Evolutionary conservation across 1,140 invertebrate species (phyloP).

Genomic region (Bombus picipes): DNA sequence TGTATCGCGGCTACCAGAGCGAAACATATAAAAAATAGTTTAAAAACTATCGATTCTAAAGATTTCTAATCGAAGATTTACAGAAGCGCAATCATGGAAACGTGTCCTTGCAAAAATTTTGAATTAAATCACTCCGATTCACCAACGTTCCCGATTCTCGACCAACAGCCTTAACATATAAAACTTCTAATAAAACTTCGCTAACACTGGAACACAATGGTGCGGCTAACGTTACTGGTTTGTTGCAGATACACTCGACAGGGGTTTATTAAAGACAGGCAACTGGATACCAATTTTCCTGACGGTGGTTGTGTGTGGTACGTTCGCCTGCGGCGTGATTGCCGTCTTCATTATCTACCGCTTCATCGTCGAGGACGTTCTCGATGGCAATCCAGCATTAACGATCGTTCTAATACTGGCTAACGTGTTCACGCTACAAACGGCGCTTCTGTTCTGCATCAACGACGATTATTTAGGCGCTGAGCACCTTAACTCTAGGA

Average conservation of each 20-base stretch:
- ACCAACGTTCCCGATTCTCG: too few species aligned
- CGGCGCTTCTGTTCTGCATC: constrained; percentile 84
- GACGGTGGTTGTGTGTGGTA: constrained; percentile 80
- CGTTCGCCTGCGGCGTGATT: constrained; percentile 80
- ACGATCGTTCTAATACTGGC: constrained; percentile 83
- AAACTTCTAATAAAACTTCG: neutral
- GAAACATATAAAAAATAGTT: too few species aligned
- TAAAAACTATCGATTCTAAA: too few species aligned
- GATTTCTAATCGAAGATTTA: too few species aligned
- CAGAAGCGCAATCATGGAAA: too few species aligned
- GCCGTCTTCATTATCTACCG: constrained; percentile 83
- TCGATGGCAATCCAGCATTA: constrained; percentile 83
- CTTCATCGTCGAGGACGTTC: constrained; percentile 81
- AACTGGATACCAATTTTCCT: constrained; percentile 82
- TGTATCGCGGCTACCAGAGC: too few species aligned
- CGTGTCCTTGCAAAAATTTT: too few species aligned
- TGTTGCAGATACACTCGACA: constrained; percentile 29
- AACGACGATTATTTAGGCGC: constrained; percentile 72
- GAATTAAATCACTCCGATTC: too few species aligned
- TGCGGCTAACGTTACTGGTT: neutral
- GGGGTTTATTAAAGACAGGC: constrained; percentile 71
- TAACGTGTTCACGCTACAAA: constrained; percentile 82
- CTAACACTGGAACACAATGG: neutral
- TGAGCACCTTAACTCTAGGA: constrained; percentile 80
- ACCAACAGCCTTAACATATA: neutral